phyloP scores from a whole-genome alignment of 2,797 vertebrate genomes.

The Myoxocephalus aenaeus region DNA sequence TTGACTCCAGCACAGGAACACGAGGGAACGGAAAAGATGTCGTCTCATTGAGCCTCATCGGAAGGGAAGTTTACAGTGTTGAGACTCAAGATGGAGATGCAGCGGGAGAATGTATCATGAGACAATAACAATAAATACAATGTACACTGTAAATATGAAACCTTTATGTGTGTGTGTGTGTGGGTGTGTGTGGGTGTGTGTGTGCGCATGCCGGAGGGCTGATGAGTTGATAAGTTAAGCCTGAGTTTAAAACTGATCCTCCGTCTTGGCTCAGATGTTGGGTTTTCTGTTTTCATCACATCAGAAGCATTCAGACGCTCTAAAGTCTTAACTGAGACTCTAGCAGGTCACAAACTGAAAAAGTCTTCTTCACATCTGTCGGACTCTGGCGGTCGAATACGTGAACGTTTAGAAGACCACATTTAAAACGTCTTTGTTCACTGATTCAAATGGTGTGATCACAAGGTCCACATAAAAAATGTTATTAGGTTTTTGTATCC shows the following conservation, averaged over 20 bases:
- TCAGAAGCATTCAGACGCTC: not conserved
- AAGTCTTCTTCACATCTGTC: not conserved
- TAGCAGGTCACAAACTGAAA: not conserved
- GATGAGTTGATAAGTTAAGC: slow-evolving; percentile 38
- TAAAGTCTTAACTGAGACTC: not conserved
- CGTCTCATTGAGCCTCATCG: not conserved
- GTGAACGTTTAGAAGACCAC: too few relatives aligned
- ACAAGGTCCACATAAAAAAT: not conserved
- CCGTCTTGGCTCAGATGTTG: slow-evolving; percentile 16
- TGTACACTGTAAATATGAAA: too few relatives aligned
- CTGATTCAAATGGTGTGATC: too few relatives aligned
- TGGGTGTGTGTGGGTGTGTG: slow-evolving; percentile 2
- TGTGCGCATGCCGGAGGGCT: slow-evolving; percentile 20
- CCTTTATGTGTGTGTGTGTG: not conserved
- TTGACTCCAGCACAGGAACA: not conserved
- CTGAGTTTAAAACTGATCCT: slow-evolving; percentile 28
- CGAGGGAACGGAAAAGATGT: not conserved
- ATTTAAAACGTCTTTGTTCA: not conserved
- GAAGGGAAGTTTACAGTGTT: not conserved
- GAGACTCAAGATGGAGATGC: not conserved
- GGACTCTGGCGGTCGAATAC: not conserved
- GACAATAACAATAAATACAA: too few relatives aligned
- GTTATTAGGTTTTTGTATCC: too few relatives aligned
- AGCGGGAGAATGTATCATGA: not conserved
- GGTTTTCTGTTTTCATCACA: slow-evolving; percentile 10